Percentiles rank a stretch among this genome's conserved stretches.
Evolutionary conservation across 2,888 invertebrate genomes (phyloP).

Genomic region (Ormyrus thymus): DNA sequence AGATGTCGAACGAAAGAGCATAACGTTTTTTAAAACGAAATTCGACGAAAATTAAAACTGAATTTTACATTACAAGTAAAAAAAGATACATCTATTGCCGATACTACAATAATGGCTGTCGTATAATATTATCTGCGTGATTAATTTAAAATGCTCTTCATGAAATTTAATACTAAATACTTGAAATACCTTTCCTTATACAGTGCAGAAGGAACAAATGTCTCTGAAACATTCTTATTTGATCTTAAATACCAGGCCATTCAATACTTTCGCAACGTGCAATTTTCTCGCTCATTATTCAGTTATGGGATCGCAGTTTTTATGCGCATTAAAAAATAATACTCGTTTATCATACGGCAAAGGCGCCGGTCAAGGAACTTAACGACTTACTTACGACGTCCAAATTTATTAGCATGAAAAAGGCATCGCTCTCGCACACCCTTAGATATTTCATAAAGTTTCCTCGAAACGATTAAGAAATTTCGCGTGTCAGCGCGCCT

Average conservation of each 20-base stretch:
- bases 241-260: neutral
- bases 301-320: neutral
- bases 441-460: neutral
- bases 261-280: neutral
- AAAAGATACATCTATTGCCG: no score
- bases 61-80: no score
- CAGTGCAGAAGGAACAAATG: no score
- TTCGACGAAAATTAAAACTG: no score
- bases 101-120: no score
- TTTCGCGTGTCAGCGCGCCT: slow-evolving; percentile 16
- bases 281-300: neutral
- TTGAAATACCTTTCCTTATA: no score
- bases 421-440: neutral
- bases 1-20: no score
- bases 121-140: no score
- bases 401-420: slow-evolving; percentile 9
- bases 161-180: no score
- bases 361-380: neutral
- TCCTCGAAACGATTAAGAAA: slow-evolving; percentile 35
- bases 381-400: neutral
- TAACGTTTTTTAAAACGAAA: no score
- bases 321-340: slow-evolving; percentile 3
- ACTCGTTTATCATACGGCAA: neutral
- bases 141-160: no score
- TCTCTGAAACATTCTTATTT: neutral